Evolutionary conservation across 2,888 invertebrate species (phyloP).

Genomic region (Tinea trinotella): DNA sequence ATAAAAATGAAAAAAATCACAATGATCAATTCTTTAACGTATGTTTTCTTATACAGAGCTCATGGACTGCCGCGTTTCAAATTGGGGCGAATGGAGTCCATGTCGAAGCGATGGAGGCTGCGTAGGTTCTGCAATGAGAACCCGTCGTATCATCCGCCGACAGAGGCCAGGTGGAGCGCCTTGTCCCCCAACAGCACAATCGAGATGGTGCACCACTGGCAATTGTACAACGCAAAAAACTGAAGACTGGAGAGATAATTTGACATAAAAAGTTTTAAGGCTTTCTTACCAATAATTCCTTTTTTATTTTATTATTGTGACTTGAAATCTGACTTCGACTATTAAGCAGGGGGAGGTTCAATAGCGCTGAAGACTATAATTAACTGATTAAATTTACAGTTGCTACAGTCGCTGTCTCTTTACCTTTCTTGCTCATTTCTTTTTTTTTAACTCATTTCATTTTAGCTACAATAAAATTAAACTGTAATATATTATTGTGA

Average conservation of each 20-base stretch:
- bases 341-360: too few relatives aligned
- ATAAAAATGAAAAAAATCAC: too few relatives aligned
- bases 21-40: too few relatives aligned
- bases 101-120: slow-evolving; percentile 93
- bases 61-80: slow-evolving; percentile 86
- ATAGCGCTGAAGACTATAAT: too few relatives aligned
- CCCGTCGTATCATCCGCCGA: slow-evolving; percentile 82
- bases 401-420: neutral
- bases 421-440: too few relatives aligned
- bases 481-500: too few relatives aligned
- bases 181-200: slow-evolving; percentile 88
- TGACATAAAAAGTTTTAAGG: slow-evolving; percentile 46
- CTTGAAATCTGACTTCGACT: too few relatives aligned
- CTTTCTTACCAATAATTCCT: neutral
- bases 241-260: slow-evolving; percentile 56
- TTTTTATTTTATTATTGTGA: too few relatives aligned
- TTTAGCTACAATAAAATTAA: too few relatives aligned
- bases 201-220: slow-evolving; percentile 89
- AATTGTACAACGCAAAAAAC: slow-evolving; percentile 39
- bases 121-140: slow-evolving; percentile 89
- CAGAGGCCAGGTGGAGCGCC: slow-evolving; percentile 84
- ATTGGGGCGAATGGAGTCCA: slow-evolving; percentile 89
- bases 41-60: slow-evolving; percentile 61
- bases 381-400: too few relatives aligned
- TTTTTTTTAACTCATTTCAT: too few relatives aligned